Base-by-base conservation (phyloP, 2,888 invertebrate genomes). In the Agrochola lychnidis region DNA sequence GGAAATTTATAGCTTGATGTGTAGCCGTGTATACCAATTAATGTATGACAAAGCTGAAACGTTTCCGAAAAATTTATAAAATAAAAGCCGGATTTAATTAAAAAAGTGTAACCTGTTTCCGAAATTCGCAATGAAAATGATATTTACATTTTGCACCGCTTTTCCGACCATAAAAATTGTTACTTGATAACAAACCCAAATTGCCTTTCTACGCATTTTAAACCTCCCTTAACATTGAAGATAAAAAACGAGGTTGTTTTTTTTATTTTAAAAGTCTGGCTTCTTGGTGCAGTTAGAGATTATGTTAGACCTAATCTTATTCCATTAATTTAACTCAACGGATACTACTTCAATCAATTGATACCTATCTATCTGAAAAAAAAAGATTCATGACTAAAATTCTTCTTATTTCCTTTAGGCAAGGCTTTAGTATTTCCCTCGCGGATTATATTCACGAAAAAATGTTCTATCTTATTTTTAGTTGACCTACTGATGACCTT, bases 401-500 rank as follows among this genome's bases (percentile, higher is more conserved):
- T 25, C 6, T 59, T 66, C 73, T 71, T 76, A 73, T 81, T 71
- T 61, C 36, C 56, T 75, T 19, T 61, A n/a, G 30, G 14, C 48
- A 48, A 30, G 30, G 36, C 56, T 79, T 30, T 48, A 68, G 22
- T 72, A 68, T 62, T 70, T 59, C 61, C n/a, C 67, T 30, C 1
- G 57, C 16, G 51, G 68, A 59, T 79, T 71, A 68, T 71, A 68
- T 70, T 63, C 2, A 63, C 48, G 30, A 57, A 22, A n/a, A 51
- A 51, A 69, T 30, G 25, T 73, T 30, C 56, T 16, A 4, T 45
- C n/a, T 57, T 84, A 81, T 81, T 84, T 81, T 81, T 68, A 68
- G 57, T 25, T 62, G 67, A 84, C 56, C 81, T 81, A 57, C 56
- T 25, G 5, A n/a, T 62, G 66, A 80, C 84, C 81, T 73, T 84